phyloP scores from a whole-genome alignment of 2,888 invertebrate genomes.

The Orchesella flavescens region DNA sequence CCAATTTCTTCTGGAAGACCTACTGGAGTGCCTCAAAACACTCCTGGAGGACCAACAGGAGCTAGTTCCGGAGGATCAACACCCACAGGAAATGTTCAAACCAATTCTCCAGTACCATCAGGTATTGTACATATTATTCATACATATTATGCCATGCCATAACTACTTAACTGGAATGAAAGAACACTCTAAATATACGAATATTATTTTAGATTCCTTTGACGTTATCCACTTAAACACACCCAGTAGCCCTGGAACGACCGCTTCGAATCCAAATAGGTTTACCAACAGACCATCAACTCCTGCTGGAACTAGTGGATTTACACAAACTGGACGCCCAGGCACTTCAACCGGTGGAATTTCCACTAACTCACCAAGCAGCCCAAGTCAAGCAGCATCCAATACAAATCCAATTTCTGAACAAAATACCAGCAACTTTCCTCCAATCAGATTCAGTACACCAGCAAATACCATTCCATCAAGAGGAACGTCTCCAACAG shows the following conservation, averaged over 20 bases:
- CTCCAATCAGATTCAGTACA: not conserved
- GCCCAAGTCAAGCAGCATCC: not conserved
- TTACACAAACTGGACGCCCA: not conserved
- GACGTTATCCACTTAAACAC: constrained; percentile 46
- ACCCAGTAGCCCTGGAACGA: constrained; percentile 11
- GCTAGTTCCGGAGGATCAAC: not conserved
- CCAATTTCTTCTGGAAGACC: too few relatives aligned
- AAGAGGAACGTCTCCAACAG: not conserved
- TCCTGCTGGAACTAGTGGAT: not conserved
- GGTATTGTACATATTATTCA: not conserved
- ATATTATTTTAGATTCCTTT: constrained; percentile 33
- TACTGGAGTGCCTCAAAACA: too few relatives aligned
- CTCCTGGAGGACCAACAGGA: too few relatives aligned
- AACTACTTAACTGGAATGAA: too few relatives aligned
- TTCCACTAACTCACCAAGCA: not conserved
- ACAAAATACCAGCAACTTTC: not conserved
- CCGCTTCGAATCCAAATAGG: constrained; percentile 26
- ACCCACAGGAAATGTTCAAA: not conserved
- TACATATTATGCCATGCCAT: too few relatives aligned
- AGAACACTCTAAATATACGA: too few relatives aligned
- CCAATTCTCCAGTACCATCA: constrained; percentile 15
- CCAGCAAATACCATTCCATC: not conserved
- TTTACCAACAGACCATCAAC: not conserved
- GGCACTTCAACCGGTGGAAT: too few relatives aligned
- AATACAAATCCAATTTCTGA: not conserved